Evolutionary conservation across 2,888 invertebrate genomes (phyloP), one percentile per base, ranked within the genome.

Genomic region (Perizoma affinitatum): DNA sequence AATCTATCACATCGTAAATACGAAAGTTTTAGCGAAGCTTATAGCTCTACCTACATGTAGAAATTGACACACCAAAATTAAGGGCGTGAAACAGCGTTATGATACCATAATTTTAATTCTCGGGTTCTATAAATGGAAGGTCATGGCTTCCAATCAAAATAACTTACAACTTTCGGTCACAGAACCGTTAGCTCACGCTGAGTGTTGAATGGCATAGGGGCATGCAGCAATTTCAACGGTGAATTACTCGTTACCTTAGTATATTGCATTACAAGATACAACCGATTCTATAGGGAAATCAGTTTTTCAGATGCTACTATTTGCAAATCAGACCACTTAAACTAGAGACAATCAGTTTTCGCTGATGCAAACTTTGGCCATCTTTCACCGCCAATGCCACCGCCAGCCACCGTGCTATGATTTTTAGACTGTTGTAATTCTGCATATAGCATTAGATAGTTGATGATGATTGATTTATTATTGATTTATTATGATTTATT

Each of bases 91-190:
- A 65, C 64, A 66, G 52, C 68, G 46, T 67, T 65, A 61, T 69
- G 66, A 67, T 66, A 65, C 61, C 63, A 54, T 67, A 63, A 67
- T 69, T 70, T 67, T 69, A 69, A 42, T n/a, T 71, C 73, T 70
- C 67, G 68, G 68, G 66, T 66, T 72, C 73, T 68, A 74, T 73
- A 80, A 76, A 78, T 75, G 72, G 76, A 78, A 79, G 82, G 82
- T 83, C 80, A 75, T 50, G 70, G 66, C 74, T 78, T 78, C 77
- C 80, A 80, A 86, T 84, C 84, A 83, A 84, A 82, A 86, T 83
- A 80, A 77, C 81, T 80, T 76, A 73, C 75, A 80, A 78, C 78
- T 81, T 85, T 83, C 76, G 75, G 80, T 75, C 68, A 69, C 70
- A 78, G 76, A 79, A 78, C 77, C 66, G 71, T 72, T 76, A 73